Conservation (phyloP, 2,113 vertebrate genomes). For the Diphyllodes magnificus region DNA sequence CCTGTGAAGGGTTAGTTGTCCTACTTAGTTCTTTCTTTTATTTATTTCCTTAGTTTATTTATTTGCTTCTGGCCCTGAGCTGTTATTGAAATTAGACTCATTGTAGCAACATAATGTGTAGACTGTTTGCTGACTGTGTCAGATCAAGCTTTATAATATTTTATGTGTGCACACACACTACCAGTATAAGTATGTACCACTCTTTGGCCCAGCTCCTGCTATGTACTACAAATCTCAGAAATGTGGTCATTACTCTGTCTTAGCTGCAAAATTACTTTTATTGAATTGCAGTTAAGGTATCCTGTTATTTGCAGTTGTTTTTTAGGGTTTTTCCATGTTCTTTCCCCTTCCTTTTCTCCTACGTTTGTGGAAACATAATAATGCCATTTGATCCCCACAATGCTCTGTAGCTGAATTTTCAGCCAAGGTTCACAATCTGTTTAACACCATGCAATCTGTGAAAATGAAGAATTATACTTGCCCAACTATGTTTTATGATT, state of each 20-base stretch:
- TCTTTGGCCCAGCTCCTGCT: neutral
- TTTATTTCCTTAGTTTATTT: conserved; percentile 54
- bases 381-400: neutral
- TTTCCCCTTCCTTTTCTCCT: neutral
- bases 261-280: conserved; percentile 37
- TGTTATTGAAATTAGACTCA: conserved; percentile 15
- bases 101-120: neutral
- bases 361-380: neutral
- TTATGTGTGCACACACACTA: neutral
- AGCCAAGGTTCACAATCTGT: neutral
- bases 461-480: neutral
- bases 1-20: neutral
- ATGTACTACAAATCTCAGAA: conserved; percentile 17
- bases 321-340: neutral
- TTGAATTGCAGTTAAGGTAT: conserved; percentile 29
- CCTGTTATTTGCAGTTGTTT: neutral
- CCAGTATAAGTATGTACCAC: neutral
- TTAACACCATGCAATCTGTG: neutral
- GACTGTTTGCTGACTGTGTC: neutral
- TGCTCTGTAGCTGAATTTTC: neutral
- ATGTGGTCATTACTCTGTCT: conserved; percentile 41
- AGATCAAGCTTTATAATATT: neutral
- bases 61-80: neutral
- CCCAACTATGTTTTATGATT: neutral
- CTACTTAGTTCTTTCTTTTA: neutral